These are phyloP conservation scores for Clinocottus analis DNA, from an alignment of 2,113 vertebrate genomes.

Conservation along the genomic window DNA sequence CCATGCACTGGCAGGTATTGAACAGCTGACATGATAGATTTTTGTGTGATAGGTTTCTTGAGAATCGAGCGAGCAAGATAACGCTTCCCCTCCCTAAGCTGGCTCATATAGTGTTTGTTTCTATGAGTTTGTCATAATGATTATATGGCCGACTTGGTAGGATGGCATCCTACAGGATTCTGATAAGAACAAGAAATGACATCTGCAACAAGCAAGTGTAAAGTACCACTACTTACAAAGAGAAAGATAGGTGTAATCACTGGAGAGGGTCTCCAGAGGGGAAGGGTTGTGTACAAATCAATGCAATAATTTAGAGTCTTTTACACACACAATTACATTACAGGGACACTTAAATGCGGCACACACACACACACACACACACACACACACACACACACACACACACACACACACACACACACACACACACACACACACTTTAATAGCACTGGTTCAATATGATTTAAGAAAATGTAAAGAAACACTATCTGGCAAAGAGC, in stretches of 20 bases:
- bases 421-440: not conserved
- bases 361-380: not conserved
- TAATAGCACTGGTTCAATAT: conserved; percentile 18
- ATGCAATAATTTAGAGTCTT: conserved; percentile 4
- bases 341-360: no score
- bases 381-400: not conserved
- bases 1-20: not conserved
- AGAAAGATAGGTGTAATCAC: conserved; percentile 1
- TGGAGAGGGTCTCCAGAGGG: not conserved
- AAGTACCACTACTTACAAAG: not conserved
- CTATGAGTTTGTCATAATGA: no score
- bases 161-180: not conserved
- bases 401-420: conserved; percentile 4
- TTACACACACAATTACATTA: not conserved
- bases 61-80: not conserved
- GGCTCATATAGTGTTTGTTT: not conserved
- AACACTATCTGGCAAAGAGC: not conserved
- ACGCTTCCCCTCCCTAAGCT: not conserved
- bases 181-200: not conserved
- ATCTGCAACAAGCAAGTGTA: not conserved
- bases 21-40: not conserved
- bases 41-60: not conserved
- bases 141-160: no score
- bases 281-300: conserved; percentile 27
- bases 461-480: conserved; percentile 32